These are phyloP conservation scores for Lysandra coridon DNA, from an alignment of 2,888 invertebrate genomes.

Conservation along the genomic window DNA sequence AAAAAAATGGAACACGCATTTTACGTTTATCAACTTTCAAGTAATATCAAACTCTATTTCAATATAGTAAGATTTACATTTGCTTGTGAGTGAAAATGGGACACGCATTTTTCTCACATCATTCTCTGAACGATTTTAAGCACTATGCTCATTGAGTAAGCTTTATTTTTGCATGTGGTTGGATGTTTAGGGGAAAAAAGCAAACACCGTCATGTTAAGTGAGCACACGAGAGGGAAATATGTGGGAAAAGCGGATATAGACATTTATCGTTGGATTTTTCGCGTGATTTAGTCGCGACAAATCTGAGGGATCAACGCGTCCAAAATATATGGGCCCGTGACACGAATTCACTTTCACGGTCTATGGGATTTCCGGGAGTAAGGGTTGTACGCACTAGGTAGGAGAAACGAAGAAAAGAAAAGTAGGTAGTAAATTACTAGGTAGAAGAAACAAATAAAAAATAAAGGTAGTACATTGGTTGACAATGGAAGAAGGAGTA, in stretches of 20 bases:
- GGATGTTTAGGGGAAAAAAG: constrained; percentile 63
- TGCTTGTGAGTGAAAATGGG: constrained; percentile 40
- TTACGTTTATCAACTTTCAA: constrained; percentile 48
- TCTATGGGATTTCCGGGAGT: constrained; percentile 22
- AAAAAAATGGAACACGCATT: constrained; percentile 62
- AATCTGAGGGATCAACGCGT: constrained; percentile 68
- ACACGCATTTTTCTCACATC: constrained; percentile 59
- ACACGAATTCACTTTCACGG: constrained; percentile 12
- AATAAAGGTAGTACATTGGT: too few species aligned
- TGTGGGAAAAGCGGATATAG: constrained; percentile 80
- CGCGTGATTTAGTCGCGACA: constrained; percentile 77
- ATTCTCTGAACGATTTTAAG: constrained; percentile 34
- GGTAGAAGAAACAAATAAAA: too few species aligned
- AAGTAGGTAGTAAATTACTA: background rate
- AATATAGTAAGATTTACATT: constrained; percentile 43
- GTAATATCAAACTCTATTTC: constrained; percentile 33
- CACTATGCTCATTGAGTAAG: background rate
- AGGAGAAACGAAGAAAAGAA: background rate
- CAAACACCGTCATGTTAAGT: constrained; percentile 79
- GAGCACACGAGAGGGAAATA: constrained; percentile 80
- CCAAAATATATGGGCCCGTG: constrained; percentile 52
- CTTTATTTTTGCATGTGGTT: constrained; percentile 43
- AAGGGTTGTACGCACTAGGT: background rate
- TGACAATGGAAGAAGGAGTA: too few species aligned
- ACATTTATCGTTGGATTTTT: constrained; percentile 78